phyloP scores from a whole-genome alignment of 2,797 vertebrate genomes.

The Botia almorhae region DNA sequence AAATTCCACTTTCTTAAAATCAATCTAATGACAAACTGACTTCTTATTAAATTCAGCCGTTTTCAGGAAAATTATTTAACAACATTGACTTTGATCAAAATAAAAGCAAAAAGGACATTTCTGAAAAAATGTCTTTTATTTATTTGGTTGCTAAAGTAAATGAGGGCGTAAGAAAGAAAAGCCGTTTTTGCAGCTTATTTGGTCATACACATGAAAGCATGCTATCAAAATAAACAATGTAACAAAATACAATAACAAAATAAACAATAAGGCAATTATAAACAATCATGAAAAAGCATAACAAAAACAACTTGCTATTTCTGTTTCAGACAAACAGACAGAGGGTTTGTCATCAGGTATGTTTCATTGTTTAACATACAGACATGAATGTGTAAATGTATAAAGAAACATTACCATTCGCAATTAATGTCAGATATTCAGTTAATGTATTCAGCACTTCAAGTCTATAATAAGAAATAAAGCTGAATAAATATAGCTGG shows the following conservation, averaged over 20 bases:
- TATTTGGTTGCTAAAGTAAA: background rate
- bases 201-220: background rate
- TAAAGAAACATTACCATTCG: too few relatives aligned
- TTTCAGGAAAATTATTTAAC: background rate
- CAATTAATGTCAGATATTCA: too few relatives aligned
- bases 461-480: background rate
- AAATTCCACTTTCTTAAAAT: background rate
- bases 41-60: background rate
- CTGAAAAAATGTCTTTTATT: background rate
- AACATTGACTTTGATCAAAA: background rate
- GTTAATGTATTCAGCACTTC: background rate
- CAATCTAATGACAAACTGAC: background rate
- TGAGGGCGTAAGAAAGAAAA: conserved; percentile 17
- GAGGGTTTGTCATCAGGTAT: background rate
- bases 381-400: background rate
- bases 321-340: background rate
- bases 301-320: too few relatives aligned
- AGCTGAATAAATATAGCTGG: too few relatives aligned
- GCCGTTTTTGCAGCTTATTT: too few relatives aligned
- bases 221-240: background rate
- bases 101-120: background rate
- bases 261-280: background rate
- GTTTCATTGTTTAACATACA: background rate
- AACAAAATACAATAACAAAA: background rate
- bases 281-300: too few relatives aligned